Evolutionary conservation across 2,113 vertebrate species (phyloP).

Genomic region (Pao palembangensis): DNA sequence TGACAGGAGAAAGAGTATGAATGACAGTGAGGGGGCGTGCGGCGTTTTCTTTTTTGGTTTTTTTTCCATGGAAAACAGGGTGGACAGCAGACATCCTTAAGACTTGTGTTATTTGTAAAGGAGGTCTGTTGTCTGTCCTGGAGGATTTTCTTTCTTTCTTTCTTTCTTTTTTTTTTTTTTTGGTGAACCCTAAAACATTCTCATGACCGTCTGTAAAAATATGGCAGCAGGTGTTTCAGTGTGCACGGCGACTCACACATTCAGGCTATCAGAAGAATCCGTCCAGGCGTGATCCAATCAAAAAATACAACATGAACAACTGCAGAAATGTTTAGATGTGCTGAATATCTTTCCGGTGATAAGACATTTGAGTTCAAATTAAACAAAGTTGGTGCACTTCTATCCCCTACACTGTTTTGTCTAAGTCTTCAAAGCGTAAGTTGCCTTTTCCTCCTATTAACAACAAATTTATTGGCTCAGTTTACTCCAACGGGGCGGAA

Average conservation of each 20-base stretch:
- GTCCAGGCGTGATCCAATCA: no score
- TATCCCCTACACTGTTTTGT: slow-evolving; percentile 33
- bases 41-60: slow-evolving; percentile 4
- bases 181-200: slow-evolving; percentile 21
- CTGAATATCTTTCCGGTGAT: no score
- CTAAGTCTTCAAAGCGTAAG: slow-evolving; percentile 20
- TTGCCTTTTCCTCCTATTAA: slow-evolving; percentile 41
- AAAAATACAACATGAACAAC: no score
- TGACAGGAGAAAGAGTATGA: slow-evolving; percentile 19
- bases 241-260: no score
- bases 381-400: no score
- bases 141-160: slow-evolving; percentile 25
- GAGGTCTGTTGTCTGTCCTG: slow-evolving; percentile 39
- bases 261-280: no score
- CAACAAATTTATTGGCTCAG: slow-evolving; percentile 64
- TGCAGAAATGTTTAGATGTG: no score
- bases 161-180: slow-evolving; percentile 30
- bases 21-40: slow-evolving; percentile 46
- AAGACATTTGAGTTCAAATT: no score
- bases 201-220: slow-evolving; percentile 1
- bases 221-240: no score
- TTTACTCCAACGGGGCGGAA: slow-evolving; percentile 55
- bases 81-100: slow-evolving; percentile 64
- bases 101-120: slow-evolving; percentile 43
- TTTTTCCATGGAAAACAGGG: slow-evolving; percentile 58